Evolutionary conservation across 2,888 invertebrate genomes (phyloP).

Genomic region (Drosophila suboccidentalis): DNA sequence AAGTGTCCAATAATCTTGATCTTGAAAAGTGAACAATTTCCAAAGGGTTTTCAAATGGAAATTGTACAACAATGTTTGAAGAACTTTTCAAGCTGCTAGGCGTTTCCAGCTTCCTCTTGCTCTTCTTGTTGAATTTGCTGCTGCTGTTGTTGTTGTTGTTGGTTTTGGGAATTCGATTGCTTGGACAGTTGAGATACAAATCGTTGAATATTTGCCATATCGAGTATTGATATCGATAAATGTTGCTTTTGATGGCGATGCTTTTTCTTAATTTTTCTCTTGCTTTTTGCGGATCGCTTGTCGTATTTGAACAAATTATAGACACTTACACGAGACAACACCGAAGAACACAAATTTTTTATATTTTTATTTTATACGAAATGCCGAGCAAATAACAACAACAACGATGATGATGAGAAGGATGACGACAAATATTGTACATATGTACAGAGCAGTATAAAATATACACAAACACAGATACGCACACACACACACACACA

Average conservation of each 20-base stretch:
- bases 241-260: constrained; percentile 18
- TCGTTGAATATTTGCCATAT: constrained; percentile 43
- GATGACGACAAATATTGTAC: constrained; percentile 77
- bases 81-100: constrained; percentile 46
- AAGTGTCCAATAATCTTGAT: constrained; percentile 25
- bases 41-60: constrained; percentile 1
- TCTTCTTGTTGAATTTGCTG: constrained; percentile 20
- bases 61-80: constrained; percentile 7
- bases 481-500: constrained; percentile 37
- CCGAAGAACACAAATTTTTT: constrained; percentile 75
- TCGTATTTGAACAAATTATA: constrained; percentile 79
- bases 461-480: constrained; percentile 57
- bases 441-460: constrained; percentile 71
- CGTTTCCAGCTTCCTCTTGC: constrained; percentile 35
- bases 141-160: constrained; percentile 31
- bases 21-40: background rate
- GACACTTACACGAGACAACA: constrained; percentile 80
- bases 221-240: constrained; percentile 40
- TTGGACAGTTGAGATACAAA: constrained; percentile 40
- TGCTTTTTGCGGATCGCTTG: constrained; percentile 71
- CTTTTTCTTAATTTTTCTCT: constrained; percentile 30
- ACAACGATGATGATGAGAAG: constrained; percentile 35
- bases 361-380: constrained; percentile 62
- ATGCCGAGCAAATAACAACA: constrained; percentile 53
- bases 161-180: constrained; percentile 31